These are phyloP conservation scores for Lucifuga dentata DNA, from an alignment of 2,113 vertebrate genomes.

Conservation along the genomic window DNA sequence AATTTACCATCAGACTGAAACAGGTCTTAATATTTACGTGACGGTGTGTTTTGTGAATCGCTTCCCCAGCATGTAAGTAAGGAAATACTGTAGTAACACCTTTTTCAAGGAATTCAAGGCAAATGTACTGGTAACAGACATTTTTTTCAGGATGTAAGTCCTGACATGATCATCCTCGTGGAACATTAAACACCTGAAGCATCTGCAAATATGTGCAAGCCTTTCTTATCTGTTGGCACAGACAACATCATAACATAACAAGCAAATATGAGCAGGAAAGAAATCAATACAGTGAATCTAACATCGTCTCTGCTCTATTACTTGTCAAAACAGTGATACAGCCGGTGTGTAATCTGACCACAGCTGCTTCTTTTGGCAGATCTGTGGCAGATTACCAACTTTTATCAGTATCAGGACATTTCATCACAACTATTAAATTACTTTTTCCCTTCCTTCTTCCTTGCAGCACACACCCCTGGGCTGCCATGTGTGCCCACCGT, in stretches of 20 bases:
- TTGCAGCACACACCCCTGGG: slow-evolving; percentile 9
- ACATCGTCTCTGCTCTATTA: no score
- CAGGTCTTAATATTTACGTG: no score
- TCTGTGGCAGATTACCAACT: neutral
- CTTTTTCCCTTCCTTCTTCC: slow-evolving; percentile 26
- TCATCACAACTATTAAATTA: slow-evolving; percentile 4
- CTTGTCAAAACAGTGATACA: neutral
- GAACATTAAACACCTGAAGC: neutral
- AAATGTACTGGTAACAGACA: no score
- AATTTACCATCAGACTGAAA: no score
- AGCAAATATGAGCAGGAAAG: neutral
- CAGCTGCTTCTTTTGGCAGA: neutral
- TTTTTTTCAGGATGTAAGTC: no score
- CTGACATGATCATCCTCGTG: no score
- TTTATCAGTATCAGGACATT: slow-evolving; percentile 22
- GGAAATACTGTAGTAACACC: no score
- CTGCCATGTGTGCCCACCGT: slow-evolving; percentile 17
- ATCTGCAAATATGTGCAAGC: slow-evolving; percentile 2
- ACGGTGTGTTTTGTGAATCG: no score
- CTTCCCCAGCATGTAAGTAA: no score
- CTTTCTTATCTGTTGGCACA: neutral
- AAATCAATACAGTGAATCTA: no score
- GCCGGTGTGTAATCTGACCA: neutral
- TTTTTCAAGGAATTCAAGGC: no score
- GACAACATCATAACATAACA: no score